Evolutionary conservation across 1,140 invertebrate genomes (phyloP).

Genomic region (Nasonia giraulti): DNA sequence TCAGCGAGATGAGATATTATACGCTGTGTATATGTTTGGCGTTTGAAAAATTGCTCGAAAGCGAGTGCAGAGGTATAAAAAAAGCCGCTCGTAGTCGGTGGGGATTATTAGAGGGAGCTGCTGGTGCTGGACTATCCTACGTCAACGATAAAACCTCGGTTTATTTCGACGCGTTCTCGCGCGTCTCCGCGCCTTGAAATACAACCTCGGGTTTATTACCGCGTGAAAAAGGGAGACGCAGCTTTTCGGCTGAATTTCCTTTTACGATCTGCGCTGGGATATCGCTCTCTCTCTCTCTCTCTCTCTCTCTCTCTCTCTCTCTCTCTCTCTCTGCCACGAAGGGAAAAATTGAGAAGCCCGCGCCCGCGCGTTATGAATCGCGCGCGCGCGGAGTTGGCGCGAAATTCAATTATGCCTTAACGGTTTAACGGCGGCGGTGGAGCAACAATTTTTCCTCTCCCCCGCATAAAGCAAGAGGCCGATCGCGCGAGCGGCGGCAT

Average conservation of each 20-base stretch:
- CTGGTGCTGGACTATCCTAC: not conserved
- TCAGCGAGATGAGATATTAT: conserved; percentile 23
- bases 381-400: not conserved
- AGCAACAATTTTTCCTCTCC: not conserved
- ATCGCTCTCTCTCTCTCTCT: not conserved
- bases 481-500: not conserved
- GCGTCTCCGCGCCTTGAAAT: not conserved
- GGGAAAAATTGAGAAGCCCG: conserved; percentile 9
- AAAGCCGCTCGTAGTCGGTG: not conserved
- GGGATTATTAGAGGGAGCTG: not conserved
- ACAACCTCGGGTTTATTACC: not conserved
- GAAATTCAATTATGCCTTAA: conserved; percentile 34
- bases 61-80: not conserved
- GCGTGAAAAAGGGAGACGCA: too few species aligned
- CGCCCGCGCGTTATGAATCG: not conserved
- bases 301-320: too few species aligned
- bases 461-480: too few species aligned
- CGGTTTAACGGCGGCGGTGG: not conserved
- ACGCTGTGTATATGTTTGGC: not conserved
- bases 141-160: conserved; percentile 3
- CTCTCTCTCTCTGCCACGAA: not conserved
- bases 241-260: not conserved
- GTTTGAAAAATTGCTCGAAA: not conserved
- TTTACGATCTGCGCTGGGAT: not conserved
- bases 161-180: conserved; percentile 13